phyloP scores from a whole-genome alignment of 2,113 vertebrate species.

The Carassius auratus region DNA sequence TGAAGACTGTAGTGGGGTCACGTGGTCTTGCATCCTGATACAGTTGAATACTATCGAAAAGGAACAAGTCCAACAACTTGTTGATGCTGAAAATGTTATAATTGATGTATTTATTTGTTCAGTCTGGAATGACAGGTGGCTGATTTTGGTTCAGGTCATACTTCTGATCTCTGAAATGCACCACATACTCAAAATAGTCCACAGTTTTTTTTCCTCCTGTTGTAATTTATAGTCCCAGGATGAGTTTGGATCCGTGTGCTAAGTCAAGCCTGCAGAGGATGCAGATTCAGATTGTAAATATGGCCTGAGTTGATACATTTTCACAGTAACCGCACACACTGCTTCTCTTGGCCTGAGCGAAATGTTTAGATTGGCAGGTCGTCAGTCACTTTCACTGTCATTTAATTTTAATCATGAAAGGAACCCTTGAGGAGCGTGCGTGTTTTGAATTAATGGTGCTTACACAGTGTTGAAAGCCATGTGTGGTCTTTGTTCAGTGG shows the following conservation, averaged over 20 bases:
- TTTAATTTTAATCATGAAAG: slow-evolving; percentile 73
- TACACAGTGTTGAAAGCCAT: neutral
- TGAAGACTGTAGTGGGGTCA: neutral
- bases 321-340: slow-evolving; percentile 46
- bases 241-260: slow-evolving; percentile 57
- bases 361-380: slow-evolving; percentile 74
- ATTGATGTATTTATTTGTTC: neutral
- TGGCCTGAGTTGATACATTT: slow-evolving; percentile 47
- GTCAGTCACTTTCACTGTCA: slow-evolving; percentile 63
- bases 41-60: neutral
- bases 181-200: neutral
- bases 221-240: slow-evolving; percentile 21
- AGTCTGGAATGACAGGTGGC: neutral
- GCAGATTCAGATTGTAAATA: slow-evolving; percentile 48
- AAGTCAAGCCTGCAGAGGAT: slow-evolving; percentile 50
- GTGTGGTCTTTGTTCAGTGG: neutral
- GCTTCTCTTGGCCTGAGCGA: slow-evolving; percentile 56
- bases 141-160: neutral
- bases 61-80: neutral
- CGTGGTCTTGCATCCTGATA: neutral
- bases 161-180: neutral
- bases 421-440: slow-evolving; percentile 53
- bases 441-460: neutral
- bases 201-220: neutral
- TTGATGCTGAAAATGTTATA: neutral